phyloP scores from a whole-genome alignment of 1,140 invertebrate genomes.

The Magallana gigas region DNA sequence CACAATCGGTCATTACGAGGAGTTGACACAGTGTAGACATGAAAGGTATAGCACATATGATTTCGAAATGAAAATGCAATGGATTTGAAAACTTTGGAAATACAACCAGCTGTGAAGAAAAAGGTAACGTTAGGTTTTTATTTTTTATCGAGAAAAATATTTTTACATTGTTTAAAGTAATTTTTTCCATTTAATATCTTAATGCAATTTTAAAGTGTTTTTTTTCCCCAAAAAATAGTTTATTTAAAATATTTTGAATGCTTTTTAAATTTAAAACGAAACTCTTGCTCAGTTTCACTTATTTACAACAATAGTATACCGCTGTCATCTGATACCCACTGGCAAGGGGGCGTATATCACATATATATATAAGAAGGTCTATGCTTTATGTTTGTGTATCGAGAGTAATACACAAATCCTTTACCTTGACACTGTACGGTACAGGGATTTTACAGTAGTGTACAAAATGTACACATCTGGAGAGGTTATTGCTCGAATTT shows the following conservation, averaged over 20 bases:
- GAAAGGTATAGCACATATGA: conserved; percentile 19
- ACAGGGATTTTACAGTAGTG: not conserved
- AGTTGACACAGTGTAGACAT: conserved; percentile 17
- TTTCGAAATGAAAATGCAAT: not conserved
- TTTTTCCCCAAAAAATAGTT: no score
- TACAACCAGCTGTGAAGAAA: not conserved
- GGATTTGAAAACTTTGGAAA: conserved; percentile 19
- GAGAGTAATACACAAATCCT: conserved; percentile 1
- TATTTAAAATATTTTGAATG: no score
- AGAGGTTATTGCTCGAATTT: no score
- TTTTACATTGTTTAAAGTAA: no score
- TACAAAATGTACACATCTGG: not conserved
- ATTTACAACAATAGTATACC: no score
- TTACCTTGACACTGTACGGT: not conserved
- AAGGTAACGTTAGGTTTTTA: not conserved
- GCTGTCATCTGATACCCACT: conserved; percentile 7
- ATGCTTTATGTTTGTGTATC: not conserved
- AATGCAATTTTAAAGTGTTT: not conserved
- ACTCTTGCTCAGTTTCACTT: no score
- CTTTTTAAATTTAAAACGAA: no score
- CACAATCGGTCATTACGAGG: conserved; percentile 24
- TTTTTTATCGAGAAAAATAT: no score
- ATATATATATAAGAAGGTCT: no score
- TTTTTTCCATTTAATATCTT: not conserved
- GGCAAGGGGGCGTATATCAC: conserved; percentile 10